Evolutionary conservation across 2,888 invertebrate genomes (phyloP).

Genomic region (Exocentrus adspersus): DNA sequence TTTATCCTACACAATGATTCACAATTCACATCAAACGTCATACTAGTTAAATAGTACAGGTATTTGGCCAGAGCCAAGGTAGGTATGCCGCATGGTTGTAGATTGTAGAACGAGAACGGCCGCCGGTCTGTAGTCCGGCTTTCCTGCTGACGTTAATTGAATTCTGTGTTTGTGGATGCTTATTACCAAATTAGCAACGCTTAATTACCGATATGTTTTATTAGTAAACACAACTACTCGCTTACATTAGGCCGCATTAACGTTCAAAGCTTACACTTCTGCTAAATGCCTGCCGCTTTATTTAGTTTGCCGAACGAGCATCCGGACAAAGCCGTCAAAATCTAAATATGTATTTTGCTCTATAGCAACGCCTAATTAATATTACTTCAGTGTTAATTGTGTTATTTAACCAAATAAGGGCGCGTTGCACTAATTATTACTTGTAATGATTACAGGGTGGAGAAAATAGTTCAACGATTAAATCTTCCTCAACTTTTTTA

Average conservation of each 20-base stretch:
- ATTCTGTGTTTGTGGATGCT: constrained; percentile 65
- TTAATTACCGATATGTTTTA: constrained; percentile 65
- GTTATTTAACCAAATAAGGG: constrained; percentile 35
- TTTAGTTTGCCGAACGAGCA: constrained; percentile 47
- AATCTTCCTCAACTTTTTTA: too few species aligned
- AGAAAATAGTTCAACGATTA: background rate
- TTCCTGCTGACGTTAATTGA: constrained; percentile 60
- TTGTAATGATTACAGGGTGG: constrained; percentile 8
- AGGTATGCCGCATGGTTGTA: background rate
- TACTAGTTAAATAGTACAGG: constrained; percentile 23
- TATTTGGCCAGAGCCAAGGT: constrained; percentile 24
- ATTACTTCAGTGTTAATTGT: constrained; percentile 38
- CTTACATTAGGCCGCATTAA: constrained; percentile 61
- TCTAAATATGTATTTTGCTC: constrained; percentile 46
- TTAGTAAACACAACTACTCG: constrained; percentile 63
- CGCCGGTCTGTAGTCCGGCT: constrained; percentile 21
- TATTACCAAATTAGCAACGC: constrained; percentile 65
- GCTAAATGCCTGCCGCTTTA: constrained; percentile 52
- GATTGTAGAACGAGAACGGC: too few species aligned
- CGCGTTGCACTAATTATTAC: constrained; percentile 12
- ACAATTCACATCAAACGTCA: too few species aligned
- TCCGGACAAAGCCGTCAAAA: constrained; percentile 38
- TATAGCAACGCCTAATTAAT: constrained; percentile 37
- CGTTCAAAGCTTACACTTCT: constrained; percentile 58
- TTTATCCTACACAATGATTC: too few species aligned